Base-by-base conservation (phyloP, 2,113 vertebrate species). In the Dolichotis patagonum region DNA sequence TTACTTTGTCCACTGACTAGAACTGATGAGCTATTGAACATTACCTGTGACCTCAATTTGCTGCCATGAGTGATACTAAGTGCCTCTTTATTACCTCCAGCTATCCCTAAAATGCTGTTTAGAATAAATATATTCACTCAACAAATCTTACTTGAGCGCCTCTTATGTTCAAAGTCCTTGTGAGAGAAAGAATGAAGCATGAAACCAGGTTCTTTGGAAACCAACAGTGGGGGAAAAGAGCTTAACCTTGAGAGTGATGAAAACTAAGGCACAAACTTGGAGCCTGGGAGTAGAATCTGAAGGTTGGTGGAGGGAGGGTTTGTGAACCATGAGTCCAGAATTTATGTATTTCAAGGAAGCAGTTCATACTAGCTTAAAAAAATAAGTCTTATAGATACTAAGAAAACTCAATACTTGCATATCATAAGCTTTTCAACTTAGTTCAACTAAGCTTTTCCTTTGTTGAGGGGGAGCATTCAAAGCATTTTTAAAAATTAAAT, bases 71-170 rank as follows among this genome's bases (percentile, higher is more conserved):
- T 58, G 78, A 89, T 67, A 83, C 62, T 30, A 96, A 87, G 82
- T 67, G 81, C 75, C 43, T 92, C 75, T 91, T 88, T 65, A 87
- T 83, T 75, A 60, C 30, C 56, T 46, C 24, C 85, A 91, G 85
- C 82, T 54, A 94, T 69, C 77, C 86, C 85, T 90, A 73, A 80
- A 95, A 95, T 56, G 52, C 62, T 32, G 41, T 90, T 80, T 75
- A 80, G 85, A 90, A 84, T 92, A 86, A 96, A 90, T 49, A 12
- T 41, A 26, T 60, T 80, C 65, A 49, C 80, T 80, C 88, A 63
- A 92, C 94, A 90, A 89, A 94, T 80, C 89, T 88, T 81, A 56
- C 54, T 73, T 86, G 87, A 95, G 85, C 58, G 35, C 56, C 7
- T 94, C 49, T 38, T 73, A 56, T 22, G 24, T 71, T 86, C 65